Base-by-base conservation (phyloP, 2,888 invertebrate species). In the Thysanoteuthis rhombus region DNA sequence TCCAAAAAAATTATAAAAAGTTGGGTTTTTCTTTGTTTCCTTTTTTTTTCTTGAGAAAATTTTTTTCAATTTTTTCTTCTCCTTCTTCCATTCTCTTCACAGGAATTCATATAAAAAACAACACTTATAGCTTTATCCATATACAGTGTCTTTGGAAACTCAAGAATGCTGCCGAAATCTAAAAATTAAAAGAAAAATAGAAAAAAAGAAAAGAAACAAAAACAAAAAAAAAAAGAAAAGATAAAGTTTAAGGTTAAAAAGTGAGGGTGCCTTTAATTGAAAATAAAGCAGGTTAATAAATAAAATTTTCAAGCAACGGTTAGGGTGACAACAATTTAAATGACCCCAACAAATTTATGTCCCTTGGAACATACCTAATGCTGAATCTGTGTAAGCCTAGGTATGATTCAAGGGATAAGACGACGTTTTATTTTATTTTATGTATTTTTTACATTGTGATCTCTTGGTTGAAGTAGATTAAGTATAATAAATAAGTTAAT, bases 71-170 rank as follows among this genome's bases (percentile, higher is more conserved):
- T 10, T 75, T 36, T 75, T n/a, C n/a, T n/a, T 75, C n/a, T 75
- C 22, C n/a, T 75, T 75, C 22, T 75, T 75, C 75, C n/a, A 75
- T 75, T 36, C 75, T 75, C 75, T 75, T 75, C 75, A 75, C n/a
- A 75, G n/a, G 75, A 75, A 75, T 75, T 75, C 36, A 75, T 75
- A 75, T 75, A 75, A n/a, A 75, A n/a, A 75, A n/a, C 75, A 75
- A 75, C n/a, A 75, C 75, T 52, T 52, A 75, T n/a, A 75, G 75
- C 75, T 75, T 36, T 75, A 75, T 75, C 75, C 75, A 75, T 75
- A 75, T 75, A n/a, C 75, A 75, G n/a, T 75, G 75, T 75, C 75
- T 75, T 75, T 75, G 75, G 75, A 75, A 75, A 75, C n/a, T 75
- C 75, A 75, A 75, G n/a, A 75, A 75, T 75, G 75, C 75, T 75